These are phyloP conservation scores for Creontiades dilutus DNA, from an alignment of 2,888 invertebrate species.

Conservation along the genomic window DNA sequence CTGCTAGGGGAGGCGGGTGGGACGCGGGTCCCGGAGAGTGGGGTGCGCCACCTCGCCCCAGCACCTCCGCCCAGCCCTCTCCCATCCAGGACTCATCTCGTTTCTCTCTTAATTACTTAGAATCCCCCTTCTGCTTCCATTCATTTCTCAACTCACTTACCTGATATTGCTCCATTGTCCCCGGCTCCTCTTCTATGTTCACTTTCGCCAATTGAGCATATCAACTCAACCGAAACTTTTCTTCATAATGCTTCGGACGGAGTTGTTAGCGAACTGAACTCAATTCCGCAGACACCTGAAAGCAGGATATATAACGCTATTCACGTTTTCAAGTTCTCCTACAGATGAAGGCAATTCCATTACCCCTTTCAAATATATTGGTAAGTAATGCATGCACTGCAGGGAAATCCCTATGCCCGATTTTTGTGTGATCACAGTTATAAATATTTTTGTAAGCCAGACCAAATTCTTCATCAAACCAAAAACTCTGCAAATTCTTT, in stretches of 20 bases:
- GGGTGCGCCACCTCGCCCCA: neutral
- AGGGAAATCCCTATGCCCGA: too few species aligned
- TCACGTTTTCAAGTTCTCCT: neutral
- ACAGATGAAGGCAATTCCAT: too few species aligned
- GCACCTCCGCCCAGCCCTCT: neutral
- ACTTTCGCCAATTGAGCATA: slow-evolving; percentile 54
- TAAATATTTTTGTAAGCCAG: too few species aligned
- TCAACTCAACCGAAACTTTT: slow-evolving; percentile 61
- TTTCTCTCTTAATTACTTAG: slow-evolving; percentile 71
- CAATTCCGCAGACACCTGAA: neutral
- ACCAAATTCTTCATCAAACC: too few species aligned
- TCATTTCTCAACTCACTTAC: slow-evolving; percentile 68
- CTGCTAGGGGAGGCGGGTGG: neutral
- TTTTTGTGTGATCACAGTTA: too few species aligned
- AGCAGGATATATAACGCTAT: neutral
- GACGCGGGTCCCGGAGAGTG: neutral
- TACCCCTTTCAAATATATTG: too few species aligned
- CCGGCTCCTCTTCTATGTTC: slow-evolving; percentile 43
- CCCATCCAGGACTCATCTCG: slow-evolving; percentile 10
- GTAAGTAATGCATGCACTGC: too few species aligned
- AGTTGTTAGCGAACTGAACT: neutral
- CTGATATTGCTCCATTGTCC: slow-evolving; percentile 67
- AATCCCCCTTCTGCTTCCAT: slow-evolving; percentile 10
- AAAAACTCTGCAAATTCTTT: too few species aligned
- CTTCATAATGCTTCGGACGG: neutral